Evolutionary conservation across 2,888 invertebrate species (phyloP), one percentile per base, ranked within the genome.

Genomic region (Eumerus sabulonum): DNA sequence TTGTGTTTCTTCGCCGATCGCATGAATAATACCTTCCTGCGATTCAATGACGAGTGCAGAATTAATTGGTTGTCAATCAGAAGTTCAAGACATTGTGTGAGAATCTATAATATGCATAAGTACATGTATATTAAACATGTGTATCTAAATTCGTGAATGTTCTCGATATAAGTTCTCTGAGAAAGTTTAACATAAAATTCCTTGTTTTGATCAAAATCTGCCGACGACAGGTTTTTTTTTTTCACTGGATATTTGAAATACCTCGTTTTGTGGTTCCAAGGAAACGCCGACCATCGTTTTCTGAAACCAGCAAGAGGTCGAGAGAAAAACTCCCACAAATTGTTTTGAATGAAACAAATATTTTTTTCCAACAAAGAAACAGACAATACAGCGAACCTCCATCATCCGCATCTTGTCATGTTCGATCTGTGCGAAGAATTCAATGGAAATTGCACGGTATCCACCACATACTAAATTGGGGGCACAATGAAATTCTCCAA

Each of bases 371-470:
- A 56, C 42, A 19, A 45, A 44, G 40, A 35, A 53, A 53, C 45
- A 40, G 36, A 48, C 16, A 42, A 38, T 27, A 18, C 2, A 5
- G 16, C 14, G 16, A 19, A 45, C 38, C 42, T 48, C 47, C 16
- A 47, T 72, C 14, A 63, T 51, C 51, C 35, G 2, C 13, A 16
- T 19, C 27, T 63, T 63, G 62, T 73, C 59, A 64, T 79, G 73
- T 73, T 73, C 74, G 68, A 70, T 79, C 63, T 59, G 57, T 36
- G 45, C 35, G 45, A 73, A 53, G 68, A 79, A 74, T 79, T 74
- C 79, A 68, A 74, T 68, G 67, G 67, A 77, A 77, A 77, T 77
- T 72, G 72, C 72, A 77, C 53, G 67, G 47, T 76, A 57, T 1
- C 4, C 16, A 51, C 36, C 59, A 66, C 47, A 59, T 74, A 74